Evolutionary conservation across 30 jellyfish, hydroid and myxozoan genomes (phyloP), one percentile per base, ranked within the genome.

Genomic region (Hydractinia symbiolongicarpus): DNA sequence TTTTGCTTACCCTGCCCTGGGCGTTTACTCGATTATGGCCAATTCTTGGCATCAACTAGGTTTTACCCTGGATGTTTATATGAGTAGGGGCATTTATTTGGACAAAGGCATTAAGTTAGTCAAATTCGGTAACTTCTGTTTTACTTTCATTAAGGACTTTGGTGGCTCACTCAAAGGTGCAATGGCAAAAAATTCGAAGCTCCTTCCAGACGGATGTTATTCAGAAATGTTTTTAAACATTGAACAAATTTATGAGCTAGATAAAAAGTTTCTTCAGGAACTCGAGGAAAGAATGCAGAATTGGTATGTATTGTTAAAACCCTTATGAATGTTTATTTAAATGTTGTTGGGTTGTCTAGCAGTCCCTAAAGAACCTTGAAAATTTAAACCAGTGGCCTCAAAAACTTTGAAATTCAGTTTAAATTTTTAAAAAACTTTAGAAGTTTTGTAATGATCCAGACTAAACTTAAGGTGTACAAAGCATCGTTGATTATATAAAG

Each of bases 231-330:
- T 93, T 67, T 77, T 81, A 54, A 93, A 93, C 61, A 84, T 93
- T 52, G 95, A 93, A 79, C 79, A 83, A 81, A 93, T 93, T 19
- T 93, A 87, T 72, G 90, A 83, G 64, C 66, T 93, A 78, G 98
- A 93, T 72, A 81, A 85, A 66, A 87, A 84, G 30, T 93, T 93
- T 81, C 85, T 93, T 50, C 96, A 93, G 58, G 98, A 93, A 0
- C 88, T 93, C 20, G 98, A 86, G 77, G 96, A 77, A 17, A 75
- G 98, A 73, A 93, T 93, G 98, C 68, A 53, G 40, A 89, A 87
- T 19, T 93, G 98, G 98, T 86, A 86, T 11, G 81, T 7, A 5
- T 10, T 17, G 14, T 19, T 11, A 21, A 69, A 69, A 21, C 15
- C 19, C 2, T 1, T 2, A 13, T 60, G n/a, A 60, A 60, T 60